Base-by-base conservation (phyloP, 30 jellyfish, hydroid and myxozoan genomes). In the Cassiopea xamachana region DNA sequence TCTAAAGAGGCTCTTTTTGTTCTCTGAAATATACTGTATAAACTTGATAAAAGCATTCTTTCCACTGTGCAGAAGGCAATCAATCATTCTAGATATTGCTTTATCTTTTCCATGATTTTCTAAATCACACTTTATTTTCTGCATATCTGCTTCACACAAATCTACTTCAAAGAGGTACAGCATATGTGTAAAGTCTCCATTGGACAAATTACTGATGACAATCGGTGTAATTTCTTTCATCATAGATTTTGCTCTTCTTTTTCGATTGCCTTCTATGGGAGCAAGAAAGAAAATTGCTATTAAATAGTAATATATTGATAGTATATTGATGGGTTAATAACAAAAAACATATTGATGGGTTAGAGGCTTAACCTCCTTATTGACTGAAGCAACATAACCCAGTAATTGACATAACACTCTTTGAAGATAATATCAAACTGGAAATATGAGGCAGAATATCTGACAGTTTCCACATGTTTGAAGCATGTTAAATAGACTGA, bases 71-170 rank as follows among this genome's bases (percentile, higher is more conserved):
- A 17, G 45, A 4, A 88, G 60, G 18, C 90, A 72, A 70, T 77
- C 74, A 43, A 88, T 70, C 75, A 71, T 61, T 43, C 77, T 51
- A 71, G 74, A 71, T 4, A 72, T 60, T 7, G 90, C 95, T 14
- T 4, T 77, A 67, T 50, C 7, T 15, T 16, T 17, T 46, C 95
- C 95, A 16, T 67, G 46, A 0, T 43, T 70, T 2, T 44, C 13
- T 69, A 72, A 19, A 2, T 48, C 75, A n/a, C 82, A 72, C 60
- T 79, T 79, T 19, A 88, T 69, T 47, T 74, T 45, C 50, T 84
- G 86, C 0, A 72, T 61, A 61, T 73, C 86, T 45, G 60, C 81
- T 2, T 46, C 80, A 43, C 70, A 5, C 12, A 81, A 16, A 46
- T 81, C 89, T 62, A 50, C 83, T 47, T 74, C 93, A 75, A 74